Percentiles rank a stretch among this genome's conserved stretches.
These are phyloP conservation scores for Chironomus striatipennis DNA, from an alignment of 1,140 invertebrate species.

Conservation along the genomic window DNA sequence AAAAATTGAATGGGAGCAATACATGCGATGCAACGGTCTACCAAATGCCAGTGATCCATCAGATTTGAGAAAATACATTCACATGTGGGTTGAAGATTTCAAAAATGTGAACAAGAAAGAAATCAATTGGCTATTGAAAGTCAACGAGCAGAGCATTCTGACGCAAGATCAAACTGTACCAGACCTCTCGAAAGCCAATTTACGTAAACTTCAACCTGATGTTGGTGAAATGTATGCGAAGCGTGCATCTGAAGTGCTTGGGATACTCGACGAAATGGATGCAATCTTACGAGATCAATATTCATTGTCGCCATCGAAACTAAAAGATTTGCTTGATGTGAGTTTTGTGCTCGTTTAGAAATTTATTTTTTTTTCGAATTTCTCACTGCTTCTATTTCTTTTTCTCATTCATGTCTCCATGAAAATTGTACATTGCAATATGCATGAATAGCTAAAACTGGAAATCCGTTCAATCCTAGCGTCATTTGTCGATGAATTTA, in stretches of 20 bases:
- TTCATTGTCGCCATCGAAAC: background rate
- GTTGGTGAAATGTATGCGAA: slow-evolving; percentile 37
- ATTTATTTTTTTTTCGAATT: background rate
- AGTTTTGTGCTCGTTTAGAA: slow-evolving; percentile 25
- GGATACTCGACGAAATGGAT: slow-evolving; percentile 25
- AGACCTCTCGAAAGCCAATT: slow-evolving; percentile 33
- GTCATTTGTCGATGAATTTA: slow-evolving; percentile 38
- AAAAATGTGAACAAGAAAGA: slow-evolving; percentile 41
- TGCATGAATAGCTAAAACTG: slow-evolving; percentile 30
- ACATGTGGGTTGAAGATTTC: slow-evolving; percentile 47
- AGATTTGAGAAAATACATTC: slow-evolving; percentile 53
- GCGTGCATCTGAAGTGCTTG: slow-evolving; percentile 40
- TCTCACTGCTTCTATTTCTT: background rate
- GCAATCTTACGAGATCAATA: slow-evolving; percentile 7
- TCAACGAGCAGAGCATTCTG: slow-evolving; percentile 37
- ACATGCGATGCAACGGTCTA: slow-evolving; percentile 53
- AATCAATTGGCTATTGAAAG: slow-evolving; percentile 39
- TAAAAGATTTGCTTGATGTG: slow-evolving; percentile 29
- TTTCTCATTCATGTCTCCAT: background rate
- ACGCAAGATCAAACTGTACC: slow-evolving; percentile 35
- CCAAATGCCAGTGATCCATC: slow-evolving; percentile 48
- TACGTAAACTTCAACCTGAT: slow-evolving; percentile 34
- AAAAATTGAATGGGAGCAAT: slow-evolving; percentile 47
- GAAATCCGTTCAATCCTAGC: slow-evolving; percentile 35
- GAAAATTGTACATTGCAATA: too few species aligned